Evolutionary conservation across 2,113 vertebrate species (phyloP), one percentile per base, ranked within the genome.

Genomic region (Saiga tatarica): DNA sequence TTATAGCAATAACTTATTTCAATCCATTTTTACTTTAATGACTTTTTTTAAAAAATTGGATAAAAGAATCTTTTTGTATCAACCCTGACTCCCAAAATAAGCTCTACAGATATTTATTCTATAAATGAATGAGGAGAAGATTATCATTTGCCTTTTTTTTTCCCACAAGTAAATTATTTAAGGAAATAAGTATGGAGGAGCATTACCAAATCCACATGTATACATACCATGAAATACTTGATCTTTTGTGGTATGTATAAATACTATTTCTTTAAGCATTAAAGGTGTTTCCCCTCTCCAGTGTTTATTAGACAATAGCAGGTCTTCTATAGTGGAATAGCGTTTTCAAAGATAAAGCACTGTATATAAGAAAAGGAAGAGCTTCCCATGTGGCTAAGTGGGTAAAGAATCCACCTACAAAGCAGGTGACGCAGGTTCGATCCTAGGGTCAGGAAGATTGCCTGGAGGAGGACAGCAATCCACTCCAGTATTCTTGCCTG

Each of bases 311-410:
- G 64, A 95, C 55, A 96, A 67, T 86, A 97, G 79, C 1, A 57
- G 16, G 33, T 45, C 17, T 97, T 97, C 97, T 52, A 82, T 87
- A 84, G 60, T 82, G 23, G 47, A 45, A 74, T 60, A 85, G 55
- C 91, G 9, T 92, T 97, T 87, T 82, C 67, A 96, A 97, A 95
- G 96, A 98, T 74, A 82, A 50, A 88, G 89, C 28, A 79, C 45
- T 76, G 36, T 21, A 87, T 89, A 87, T 55, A 55, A 12, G 59
- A 95, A 94, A 96, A 45, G 6, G 28, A 17, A 16, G 5, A 0
- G 71, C 39, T 76, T 42, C 39, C 71, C 39, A 25, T 1, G 0
- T 76, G 23, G 11, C 12, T 26, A 13, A 42, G 71, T 26, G 36
- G 71, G 21, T 76, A 76, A 42, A 76, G 71, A 42, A 76, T 76